Evolutionary conservation across 2,888 invertebrate genomes (phyloP).

Genomic region (Tiphia femorata): DNA sequence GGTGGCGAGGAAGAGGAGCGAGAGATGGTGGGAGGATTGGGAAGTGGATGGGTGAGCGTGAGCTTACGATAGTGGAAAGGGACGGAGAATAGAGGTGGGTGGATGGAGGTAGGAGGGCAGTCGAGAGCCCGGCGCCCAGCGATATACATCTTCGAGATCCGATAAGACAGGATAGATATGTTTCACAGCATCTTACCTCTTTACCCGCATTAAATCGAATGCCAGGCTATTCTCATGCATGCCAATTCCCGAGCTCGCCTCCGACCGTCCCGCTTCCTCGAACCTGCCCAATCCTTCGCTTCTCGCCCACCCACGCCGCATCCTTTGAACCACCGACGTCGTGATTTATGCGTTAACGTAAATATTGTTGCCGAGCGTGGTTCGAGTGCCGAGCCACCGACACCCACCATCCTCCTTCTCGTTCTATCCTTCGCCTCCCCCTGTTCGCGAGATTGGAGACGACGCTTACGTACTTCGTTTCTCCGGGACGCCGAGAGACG

Average conservation of each 20-base stretch:
- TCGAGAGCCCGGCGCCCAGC: constrained; percentile 31
- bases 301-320: constrained; percentile 11
- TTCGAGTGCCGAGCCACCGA: constrained; percentile 28
- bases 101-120: constrained; percentile 7
- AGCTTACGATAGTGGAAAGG: no score
- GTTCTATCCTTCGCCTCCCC: constrained; percentile 28
- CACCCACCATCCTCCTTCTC: constrained; percentile 34
- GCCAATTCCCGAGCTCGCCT: constrained; percentile 61
- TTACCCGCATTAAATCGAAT: constrained; percentile 67
- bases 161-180: constrained; percentile 66
- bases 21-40: constrained; percentile 10
- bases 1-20: constrained; percentile 4
- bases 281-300: constrained; percentile 19
- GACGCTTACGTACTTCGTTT: background rate
- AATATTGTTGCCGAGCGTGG: constrained; percentile 56
- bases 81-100: constrained; percentile 2
- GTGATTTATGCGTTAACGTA: constrained; percentile 66
- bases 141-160: constrained; percentile 65
- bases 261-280: constrained; percentile 6
- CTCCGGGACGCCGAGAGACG: no score
- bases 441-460: constrained; percentile 24
- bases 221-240: constrained; percentile 66
- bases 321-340: constrained; percentile 25
- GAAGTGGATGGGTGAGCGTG: constrained; percentile 2
- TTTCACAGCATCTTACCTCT: constrained; percentile 63